Evolutionary conservation across 2,888 invertebrate genomes (phyloP), one percentile per base, ranked within the genome.

Genomic region (Meteorus cinctellus): DNA sequence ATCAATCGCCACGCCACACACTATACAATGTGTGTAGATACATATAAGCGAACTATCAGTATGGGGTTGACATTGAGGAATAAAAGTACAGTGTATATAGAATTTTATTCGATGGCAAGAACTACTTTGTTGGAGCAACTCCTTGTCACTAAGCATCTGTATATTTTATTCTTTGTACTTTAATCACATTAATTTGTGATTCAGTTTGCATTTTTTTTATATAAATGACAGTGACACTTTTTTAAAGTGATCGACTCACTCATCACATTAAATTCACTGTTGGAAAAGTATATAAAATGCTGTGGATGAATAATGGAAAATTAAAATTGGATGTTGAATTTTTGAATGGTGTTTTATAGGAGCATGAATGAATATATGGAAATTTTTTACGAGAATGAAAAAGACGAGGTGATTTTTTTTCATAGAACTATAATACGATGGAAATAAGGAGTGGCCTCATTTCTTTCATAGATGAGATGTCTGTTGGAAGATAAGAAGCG

Each of bases 401-500:
- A 45, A 45, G 45, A 45, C 45, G 8, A 45, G 45, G 1, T 34
- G 12, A 45, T 12, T 45, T 10, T 45, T 10, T 12, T 45, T 1
- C 12, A 14, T 45, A 3, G 0, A 45, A 12, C 12, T 3, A 45
- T 81, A 78, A 81, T 81, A 82, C 82, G 81, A 81, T 76, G 74
- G 65, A 72, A 72, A 84, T 76, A 60, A 72, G 69, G 75, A 78
- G 84, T 84, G 84, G 86, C 83, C 14, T 45, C 34, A 8, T 34
- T 34, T 8, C 34, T 34, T 34, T 4, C 12, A 45, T 82, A 79
- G 78, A 79, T 78, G 76, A 84, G 87, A 87, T 87, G 84, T 79
- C 81, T 79, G 74, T 75, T 72, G 69, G 84, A 12, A 45, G 87
- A 88, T 87, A 88, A 87, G 83, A 72, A 73, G 76, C 81, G 76